Conservation (phyloP, 1,140 invertebrate genomes). For the Psilanteris sp. region DNA sequence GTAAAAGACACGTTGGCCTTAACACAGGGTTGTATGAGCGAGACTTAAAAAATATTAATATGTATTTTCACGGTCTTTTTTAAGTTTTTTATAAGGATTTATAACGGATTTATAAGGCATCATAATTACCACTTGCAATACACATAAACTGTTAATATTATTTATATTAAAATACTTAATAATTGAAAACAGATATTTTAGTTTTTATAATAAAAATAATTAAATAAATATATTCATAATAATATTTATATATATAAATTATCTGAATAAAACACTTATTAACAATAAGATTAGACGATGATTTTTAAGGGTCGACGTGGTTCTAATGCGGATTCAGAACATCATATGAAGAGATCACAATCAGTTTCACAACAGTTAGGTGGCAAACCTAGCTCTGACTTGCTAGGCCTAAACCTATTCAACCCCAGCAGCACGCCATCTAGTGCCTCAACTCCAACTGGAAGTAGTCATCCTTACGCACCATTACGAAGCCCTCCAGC, state of each 20-base stretch:
- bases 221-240: too few relatives aligned
- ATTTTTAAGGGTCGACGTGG: slow-evolving; percentile 79
- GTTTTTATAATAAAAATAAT: too few relatives aligned
- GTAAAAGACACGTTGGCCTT: too few relatives aligned
- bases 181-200: too few relatives aligned
- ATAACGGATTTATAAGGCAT: too few relatives aligned
- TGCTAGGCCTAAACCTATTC: slow-evolving; percentile 88
- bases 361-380: slow-evolving; percentile 88
- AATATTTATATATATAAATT: not conserved
- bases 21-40: too few relatives aligned
- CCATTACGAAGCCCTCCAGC: slow-evolving; percentile 87
- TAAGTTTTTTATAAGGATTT: too few relatives aligned
- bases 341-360: slow-evolving; percentile 87
- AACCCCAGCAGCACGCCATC: slow-evolving; percentile 86
- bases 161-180: too few relatives aligned
- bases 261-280: slow-evolving; percentile 17
- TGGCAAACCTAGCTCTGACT: slow-evolving; percentile 89
- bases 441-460: slow-evolving; percentile 92
- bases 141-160: too few relatives aligned
- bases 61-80: too few relatives aligned
- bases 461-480: slow-evolving; percentile 88
- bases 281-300: slow-evolving; percentile 57
- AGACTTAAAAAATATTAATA: too few relatives aligned
- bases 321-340: slow-evolving; percentile 83
- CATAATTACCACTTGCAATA: too few relatives aligned